Percentiles rank a stretch among this genome's conserved stretches.
phyloP scores from a whole-genome alignment of 2,113 vertebrate species.

The Acanthochromis polyacanthus region DNA sequence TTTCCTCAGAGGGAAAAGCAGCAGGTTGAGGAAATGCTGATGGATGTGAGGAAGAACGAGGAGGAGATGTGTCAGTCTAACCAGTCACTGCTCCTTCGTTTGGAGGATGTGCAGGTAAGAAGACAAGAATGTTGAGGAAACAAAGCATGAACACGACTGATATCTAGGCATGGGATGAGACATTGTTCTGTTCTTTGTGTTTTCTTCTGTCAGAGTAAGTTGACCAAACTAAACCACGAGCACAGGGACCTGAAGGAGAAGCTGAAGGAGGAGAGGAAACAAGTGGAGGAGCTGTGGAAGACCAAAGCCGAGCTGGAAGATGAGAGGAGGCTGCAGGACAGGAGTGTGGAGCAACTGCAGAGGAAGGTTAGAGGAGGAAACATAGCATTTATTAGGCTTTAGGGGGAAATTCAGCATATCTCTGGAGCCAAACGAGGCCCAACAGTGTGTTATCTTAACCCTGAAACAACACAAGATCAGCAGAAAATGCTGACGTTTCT shows the following conservation, averaged over 20 bases:
- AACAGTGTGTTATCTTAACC: conserved; percentile 16
- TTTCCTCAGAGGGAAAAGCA: conserved; percentile 86
- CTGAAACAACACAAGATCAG: neutral
- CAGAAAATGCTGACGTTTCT: conserved; percentile 25
- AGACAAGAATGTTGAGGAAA: neutral
- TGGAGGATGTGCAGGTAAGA: conserved; percentile 88
- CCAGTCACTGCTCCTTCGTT: conserved; percentile 83
- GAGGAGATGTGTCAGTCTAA: conserved; percentile 84
- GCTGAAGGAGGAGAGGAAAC: conserved; percentile 88
- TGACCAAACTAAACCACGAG: conserved; percentile 86
- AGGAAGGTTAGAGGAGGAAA: conserved; percentile 87
- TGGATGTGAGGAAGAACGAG: conserved; percentile 83
- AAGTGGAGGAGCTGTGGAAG: conserved; percentile 90
- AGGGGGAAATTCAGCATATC: neutral
- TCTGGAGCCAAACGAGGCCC: neutral
- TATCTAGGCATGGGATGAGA: neutral
- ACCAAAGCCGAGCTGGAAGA: conserved; percentile 90
- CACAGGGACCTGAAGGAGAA: conserved; percentile 89
- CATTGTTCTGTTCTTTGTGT: neutral
- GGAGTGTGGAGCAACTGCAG: conserved; percentile 91
- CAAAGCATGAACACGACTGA: neutral
- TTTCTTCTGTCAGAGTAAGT: conserved; percentile 82
- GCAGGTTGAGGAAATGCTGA: conserved; percentile 84
- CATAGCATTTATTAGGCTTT: neutral
- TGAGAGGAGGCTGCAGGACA: conserved; percentile 88